Evolutionary conservation across 2,797 vertebrate species (phyloP), one percentile per base, ranked within the genome.

Genomic region (Syngnathus rostellatus): DNA sequence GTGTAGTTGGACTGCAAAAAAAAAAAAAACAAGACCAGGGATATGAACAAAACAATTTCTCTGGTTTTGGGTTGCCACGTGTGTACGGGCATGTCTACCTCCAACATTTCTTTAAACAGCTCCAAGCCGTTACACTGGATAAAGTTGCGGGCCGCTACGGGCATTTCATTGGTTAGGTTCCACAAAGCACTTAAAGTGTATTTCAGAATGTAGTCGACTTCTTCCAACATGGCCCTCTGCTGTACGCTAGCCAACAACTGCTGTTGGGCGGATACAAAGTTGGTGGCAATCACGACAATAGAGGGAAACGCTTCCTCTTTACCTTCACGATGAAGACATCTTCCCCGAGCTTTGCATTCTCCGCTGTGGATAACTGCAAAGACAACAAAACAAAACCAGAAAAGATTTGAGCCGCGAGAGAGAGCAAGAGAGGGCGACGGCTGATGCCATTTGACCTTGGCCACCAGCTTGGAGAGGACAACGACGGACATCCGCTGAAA

Each of bases 111-210:
- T 89, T 93, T 92, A 66, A 96, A 98, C 62, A 98, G 93, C 76
- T 95, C 96, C 78, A 98, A 85, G 66, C 95, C 96, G 83, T 94
- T 92, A 76, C 95, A 96, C 86, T 94, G 88, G 72, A 98, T 93
- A 82, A 98, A 98, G 87, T 92, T 93, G 75, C 88, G 89, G 67
- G 94, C 94, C 0, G 94, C 94, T 0, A 89, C 86, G 69, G 95
- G 95, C 65, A 92, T 94, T 85, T 98, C 94, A 77, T 98, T 95
- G 0, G 96, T 98, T 77, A 97, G 91, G 85, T 96, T 96, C 96
- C 96, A 98, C 85, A 97, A 91, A 72, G 94, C 94, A 12, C 92
- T 97, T 80, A 98, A 38, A 11, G 96, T 95, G 72, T 96, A 96
- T 82, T 93, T 95, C 71, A 98, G 88, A 10, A 94, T 95, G 68